These are phyloP conservation scores for Lucifuga dentata DNA, from an alignment of 2,113 vertebrate species.

Conservation along the genomic window DNA sequence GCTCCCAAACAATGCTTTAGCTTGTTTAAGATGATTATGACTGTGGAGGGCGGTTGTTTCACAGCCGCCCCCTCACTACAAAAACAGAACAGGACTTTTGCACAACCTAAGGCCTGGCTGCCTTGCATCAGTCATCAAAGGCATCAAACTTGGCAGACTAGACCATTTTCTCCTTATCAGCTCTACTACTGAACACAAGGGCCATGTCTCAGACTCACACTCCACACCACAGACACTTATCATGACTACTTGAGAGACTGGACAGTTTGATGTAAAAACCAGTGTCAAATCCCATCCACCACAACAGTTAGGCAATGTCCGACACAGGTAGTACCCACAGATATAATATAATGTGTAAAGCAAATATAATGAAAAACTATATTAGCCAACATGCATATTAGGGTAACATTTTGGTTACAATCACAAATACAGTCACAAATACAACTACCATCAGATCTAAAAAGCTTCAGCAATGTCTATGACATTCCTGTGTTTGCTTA, in stretches of 20 bases:
- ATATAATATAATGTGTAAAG: too few species aligned
- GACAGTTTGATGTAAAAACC: constrained; percentile 1
- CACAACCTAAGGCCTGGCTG: constrained; percentile 52
- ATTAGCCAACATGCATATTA: too few species aligned
- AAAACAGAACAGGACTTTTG: constrained; percentile 60
- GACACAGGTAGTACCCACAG: too few species aligned
- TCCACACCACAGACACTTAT: constrained; percentile 3
- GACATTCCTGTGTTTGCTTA: too few species aligned
- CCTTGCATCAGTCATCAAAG: constrained; percentile 71
- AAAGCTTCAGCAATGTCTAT: too few species aligned
- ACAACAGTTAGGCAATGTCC: background rate
- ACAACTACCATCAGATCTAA: too few species aligned
- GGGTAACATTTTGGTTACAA: too few species aligned
- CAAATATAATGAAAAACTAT: too few species aligned
- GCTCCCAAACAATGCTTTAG: constrained; percentile 65
- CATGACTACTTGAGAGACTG: constrained; percentile 15
- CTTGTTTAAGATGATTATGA: constrained; percentile 73
- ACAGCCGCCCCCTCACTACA: constrained; percentile 70
- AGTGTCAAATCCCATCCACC: constrained; percentile 15
- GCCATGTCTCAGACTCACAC: constrained; percentile 20
- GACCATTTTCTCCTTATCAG: constrained; percentile 58
- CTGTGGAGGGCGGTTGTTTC: constrained; percentile 68
- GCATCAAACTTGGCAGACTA: constrained; percentile 59
- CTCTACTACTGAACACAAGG: constrained; percentile 52
- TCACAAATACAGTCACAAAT: too few species aligned